phyloP scores from a whole-genome alignment of 2,113 vertebrate genomes.

The Phylloscopus trochiloides region DNA sequence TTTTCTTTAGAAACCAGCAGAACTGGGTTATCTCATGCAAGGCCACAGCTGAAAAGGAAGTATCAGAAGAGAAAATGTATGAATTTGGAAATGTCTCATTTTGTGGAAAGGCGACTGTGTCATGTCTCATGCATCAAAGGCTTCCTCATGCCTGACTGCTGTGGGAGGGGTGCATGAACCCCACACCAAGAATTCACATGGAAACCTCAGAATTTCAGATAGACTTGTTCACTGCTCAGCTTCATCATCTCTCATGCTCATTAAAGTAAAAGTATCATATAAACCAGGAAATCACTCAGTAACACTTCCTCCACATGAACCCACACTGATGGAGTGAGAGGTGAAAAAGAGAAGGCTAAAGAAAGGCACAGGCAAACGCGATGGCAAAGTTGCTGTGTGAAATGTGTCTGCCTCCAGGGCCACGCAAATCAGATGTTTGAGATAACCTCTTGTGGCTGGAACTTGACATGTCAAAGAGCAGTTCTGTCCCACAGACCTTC shows the following conservation, averaged over 20 bases:
- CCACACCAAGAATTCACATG: background rate
- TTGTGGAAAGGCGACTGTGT: background rate
- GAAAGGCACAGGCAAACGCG: too few relatives aligned
- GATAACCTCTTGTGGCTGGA: background rate
- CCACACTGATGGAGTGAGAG: background rate
- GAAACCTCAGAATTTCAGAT: background rate
- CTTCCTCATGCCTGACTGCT: background rate
- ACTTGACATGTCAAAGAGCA: background rate
- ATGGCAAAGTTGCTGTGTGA: background rate
- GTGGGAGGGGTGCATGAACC: background rate
- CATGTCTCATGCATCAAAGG: background rate
- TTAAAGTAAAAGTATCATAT: background rate
- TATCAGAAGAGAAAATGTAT: background rate
- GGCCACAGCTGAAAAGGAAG: conserved; percentile 5
- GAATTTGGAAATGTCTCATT: background rate
- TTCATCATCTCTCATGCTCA: background rate
- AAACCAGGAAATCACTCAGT: background rate
- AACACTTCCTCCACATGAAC: background rate
- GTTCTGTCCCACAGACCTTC: background rate
- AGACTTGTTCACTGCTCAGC: background rate
- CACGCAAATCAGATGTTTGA: background rate
- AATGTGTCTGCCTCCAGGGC: background rate
- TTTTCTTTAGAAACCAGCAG: background rate
- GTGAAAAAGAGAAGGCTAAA: background rate
- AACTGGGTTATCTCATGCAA: conserved; percentile 10